Base-by-base conservation (phyloP, 92 coral and sea anemone species). In the Pocillopora grandis region DNA sequence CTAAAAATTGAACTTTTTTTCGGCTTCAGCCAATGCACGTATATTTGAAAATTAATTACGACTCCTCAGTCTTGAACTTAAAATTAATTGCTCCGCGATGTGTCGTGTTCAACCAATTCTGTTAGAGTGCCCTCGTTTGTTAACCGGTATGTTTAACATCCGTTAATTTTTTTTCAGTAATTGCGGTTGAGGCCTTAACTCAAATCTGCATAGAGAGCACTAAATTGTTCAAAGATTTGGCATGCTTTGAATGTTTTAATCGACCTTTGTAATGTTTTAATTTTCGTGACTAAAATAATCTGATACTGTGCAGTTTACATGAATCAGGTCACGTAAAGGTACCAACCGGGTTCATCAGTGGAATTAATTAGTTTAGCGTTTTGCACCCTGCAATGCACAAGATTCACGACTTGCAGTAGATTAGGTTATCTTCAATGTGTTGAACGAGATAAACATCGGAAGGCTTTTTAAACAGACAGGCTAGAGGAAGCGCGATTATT, bases 261-360 rank as follows among this genome's bases (percentile, higher is more conserved):
- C 67, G 14, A 61, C 67, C 80, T 76, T 35, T 76, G 80, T 35
- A 16, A 19, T 58, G 21, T 17, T 62, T 58, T 48, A 61, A 76
- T 76, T 60, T 76, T 61, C 56, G 67, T 60, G 67, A 76, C 66
- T 35, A 31, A 59, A 59, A 75, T 19, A 71, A 71, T 35, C 9
- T 63, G 19, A 71, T 36, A 16, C n/a, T 48, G 59, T 20, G 76
- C 5, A 48, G 76, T 48, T 48, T 71, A 56, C 63, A 55, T 12
- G 35, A 52, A 62, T 73, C 7, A 68, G 77, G 78, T 75, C 78
- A 75, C 78, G 78, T 35, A 75, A 75, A 21, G 20, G 14, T n/a
- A 52, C 63, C 19, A 10, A 42, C 78, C n/a, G 18, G 61, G 36
- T 10, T 55, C 19, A 55, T 70, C 52, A 42, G 8, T 68, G 33